A percentile compares a stretch with the other conserved stretches of the same genome.
These are phyloP conservation scores for Petromus typicus DNA, from an alignment of 2,113 vertebrate genomes.

Conservation along the genomic window DNA sequence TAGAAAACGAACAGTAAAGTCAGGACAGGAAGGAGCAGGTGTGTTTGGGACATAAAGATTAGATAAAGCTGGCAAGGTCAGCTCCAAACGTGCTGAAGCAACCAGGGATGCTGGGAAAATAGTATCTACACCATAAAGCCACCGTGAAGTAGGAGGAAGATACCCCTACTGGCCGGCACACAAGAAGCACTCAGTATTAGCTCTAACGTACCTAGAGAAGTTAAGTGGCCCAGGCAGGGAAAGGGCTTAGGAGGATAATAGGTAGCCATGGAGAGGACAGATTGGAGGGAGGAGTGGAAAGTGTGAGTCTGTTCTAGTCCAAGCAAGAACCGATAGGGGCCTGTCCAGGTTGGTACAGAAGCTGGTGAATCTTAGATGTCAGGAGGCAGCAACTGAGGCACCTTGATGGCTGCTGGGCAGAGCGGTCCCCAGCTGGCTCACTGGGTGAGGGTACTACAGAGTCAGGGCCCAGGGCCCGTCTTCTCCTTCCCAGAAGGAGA, in stretches of 20 bases:
- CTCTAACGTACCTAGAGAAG: neutral
- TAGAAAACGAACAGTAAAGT: conserved; percentile 6
- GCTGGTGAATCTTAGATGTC: neutral
- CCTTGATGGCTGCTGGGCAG: neutral
- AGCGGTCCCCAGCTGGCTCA: neutral
- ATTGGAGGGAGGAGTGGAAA: neutral
- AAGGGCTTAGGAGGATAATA: neutral
- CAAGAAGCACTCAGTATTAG: neutral
- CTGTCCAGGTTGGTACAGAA: neutral
- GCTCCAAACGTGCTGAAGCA: neutral
- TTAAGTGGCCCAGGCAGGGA: neutral
- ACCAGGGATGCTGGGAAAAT: neutral
- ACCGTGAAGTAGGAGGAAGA: neutral
- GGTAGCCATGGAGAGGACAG: neutral
- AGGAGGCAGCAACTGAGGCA: too few species aligned
- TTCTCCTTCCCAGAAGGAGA: neutral
- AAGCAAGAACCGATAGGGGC: neutral
- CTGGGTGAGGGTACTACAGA: neutral
- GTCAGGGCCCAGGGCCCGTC: neutral
- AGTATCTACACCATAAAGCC: neutral
- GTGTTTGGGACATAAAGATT: neutral
- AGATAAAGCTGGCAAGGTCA: neutral
- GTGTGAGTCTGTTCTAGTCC: neutral
- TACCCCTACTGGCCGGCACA: neutral
- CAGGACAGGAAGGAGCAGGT: neutral